Conservation (phyloP, 2,888 invertebrate species). For the Lepidochitona cinerea region DNA sequence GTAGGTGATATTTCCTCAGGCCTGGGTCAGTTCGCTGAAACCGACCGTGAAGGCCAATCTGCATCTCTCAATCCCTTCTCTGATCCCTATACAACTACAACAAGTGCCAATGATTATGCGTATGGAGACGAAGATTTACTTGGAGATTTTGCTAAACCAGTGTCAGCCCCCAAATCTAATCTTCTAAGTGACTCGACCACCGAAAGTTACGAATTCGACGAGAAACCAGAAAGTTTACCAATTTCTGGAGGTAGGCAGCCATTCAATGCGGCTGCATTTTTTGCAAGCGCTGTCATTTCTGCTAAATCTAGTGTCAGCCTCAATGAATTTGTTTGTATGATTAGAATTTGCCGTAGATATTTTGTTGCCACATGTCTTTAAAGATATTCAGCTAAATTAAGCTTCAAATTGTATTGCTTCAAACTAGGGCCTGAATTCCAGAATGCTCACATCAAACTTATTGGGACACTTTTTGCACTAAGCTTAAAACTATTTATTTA, state of each 20-base stretch:
- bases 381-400: no score
- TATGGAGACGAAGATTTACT: not conserved
- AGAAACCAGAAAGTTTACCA: not conserved
- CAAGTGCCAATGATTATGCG: not conserved
- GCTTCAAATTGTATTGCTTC: no score
- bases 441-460: no score
- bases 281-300: not conserved
- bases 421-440: no score
- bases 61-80: not conserved
- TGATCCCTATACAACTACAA: not conserved
- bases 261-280: not conserved
- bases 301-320: no score
- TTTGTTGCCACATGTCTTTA: no score
- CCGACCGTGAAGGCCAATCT: not conserved
- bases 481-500: no score
- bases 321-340: no score
- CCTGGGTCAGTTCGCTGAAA: not conserved
- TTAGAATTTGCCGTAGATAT: no score
- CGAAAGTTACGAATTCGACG: not conserved
- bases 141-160: not conserved
- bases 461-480: no score
- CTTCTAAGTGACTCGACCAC: not conserved
- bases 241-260: slow-evolving; percentile 4
- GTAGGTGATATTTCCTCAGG: not conserved
- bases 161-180: not conserved